These are phyloP conservation scores for Myrmecophaga tridactyla DNA, from an alignment of 2,113 vertebrate genomes.

Conservation along the genomic window DNA sequence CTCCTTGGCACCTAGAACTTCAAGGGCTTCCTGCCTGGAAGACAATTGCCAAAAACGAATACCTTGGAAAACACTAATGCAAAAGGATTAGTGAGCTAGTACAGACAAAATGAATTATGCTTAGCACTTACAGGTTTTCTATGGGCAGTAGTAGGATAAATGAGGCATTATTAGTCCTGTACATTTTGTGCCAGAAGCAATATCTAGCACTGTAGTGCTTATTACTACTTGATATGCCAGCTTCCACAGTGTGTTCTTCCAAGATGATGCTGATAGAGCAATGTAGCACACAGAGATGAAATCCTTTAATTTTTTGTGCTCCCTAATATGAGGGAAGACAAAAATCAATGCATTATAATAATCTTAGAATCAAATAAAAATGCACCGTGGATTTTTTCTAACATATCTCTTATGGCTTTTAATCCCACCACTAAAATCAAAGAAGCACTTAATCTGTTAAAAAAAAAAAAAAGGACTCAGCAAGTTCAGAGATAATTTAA, in stretches of 20 bases:
- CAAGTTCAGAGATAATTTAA: conserved; percentile 43
- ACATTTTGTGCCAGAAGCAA: conserved; percentile 50
- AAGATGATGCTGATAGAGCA: conserved; percentile 46
- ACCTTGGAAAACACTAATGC: conserved; percentile 35
- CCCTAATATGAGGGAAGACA: conserved; percentile 47
- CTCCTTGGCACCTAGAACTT: conserved; percentile 53
- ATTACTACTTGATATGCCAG: neutral
- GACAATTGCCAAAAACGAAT: neutral
- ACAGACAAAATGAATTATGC: conserved; percentile 63
- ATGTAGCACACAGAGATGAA: conserved; percentile 48
- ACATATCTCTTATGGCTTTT: neutral
- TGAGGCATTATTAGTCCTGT: conserved; percentile 45
- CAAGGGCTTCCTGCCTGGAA: conserved; percentile 47
- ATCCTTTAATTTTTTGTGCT: conserved; percentile 35
- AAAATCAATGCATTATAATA: conserved; percentile 47
- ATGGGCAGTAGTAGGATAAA: conserved; percentile 48
- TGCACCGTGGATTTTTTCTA: neutral
- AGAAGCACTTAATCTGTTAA: conserved; percentile 26
- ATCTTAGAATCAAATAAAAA: conserved; percentile 69
- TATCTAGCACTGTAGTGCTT: neutral
- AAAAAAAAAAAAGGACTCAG: neutral
- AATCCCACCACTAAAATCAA: conserved; percentile 40
- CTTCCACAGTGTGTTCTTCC: neutral
- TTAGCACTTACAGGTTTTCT: conserved; percentile 47
- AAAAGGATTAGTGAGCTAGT: conserved; percentile 58